phyloP scores from a whole-genome alignment of 30 jellyfish, hydroid and myxozoan species.

The Calvadosia cruxmelitensis region DNA sequence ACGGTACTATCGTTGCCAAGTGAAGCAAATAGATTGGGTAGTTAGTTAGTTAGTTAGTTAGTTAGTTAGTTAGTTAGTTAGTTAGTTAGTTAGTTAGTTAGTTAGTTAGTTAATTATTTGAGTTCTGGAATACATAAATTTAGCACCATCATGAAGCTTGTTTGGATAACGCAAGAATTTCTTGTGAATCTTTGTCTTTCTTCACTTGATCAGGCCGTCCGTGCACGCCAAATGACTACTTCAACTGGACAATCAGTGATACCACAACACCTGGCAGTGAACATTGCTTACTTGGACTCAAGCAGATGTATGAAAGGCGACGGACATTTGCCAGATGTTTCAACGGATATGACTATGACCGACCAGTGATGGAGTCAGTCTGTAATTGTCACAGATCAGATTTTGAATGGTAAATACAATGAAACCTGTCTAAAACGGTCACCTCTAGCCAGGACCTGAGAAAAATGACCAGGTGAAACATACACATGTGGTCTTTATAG shows the following conservation, averaged over 20 bases:
- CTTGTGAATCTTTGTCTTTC: not conserved
- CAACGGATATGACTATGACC: conserved; percentile 68
- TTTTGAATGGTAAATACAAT: conserved; percentile 75
- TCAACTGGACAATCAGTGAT: conserved; percentile 67
- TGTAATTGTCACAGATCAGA: conserved; percentile 74
- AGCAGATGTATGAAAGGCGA: conserved; percentile 56
- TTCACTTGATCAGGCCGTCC: conserved; percentile 31
- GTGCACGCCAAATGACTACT: conserved; percentile 43
- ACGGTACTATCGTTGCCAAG: too few relatives aligned
- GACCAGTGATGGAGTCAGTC: conserved; percentile 32
- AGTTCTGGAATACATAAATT: too few relatives aligned
- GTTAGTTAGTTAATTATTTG: too few relatives aligned
- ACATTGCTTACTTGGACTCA: conserved; percentile 59
- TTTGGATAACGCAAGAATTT: not conserved
- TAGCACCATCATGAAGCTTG: too few relatives aligned
- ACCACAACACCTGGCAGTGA: conserved; percentile 29
- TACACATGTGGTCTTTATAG: too few relatives aligned
- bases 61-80: too few relatives aligned
- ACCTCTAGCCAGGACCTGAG: too few relatives aligned
- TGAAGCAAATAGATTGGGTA: too few relatives aligned
- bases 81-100: too few relatives aligned
- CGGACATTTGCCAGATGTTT: conserved; percentile 47
- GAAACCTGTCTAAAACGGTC: too few relatives aligned
- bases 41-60: too few relatives aligned
- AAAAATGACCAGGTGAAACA: too few relatives aligned